Evolutionary conservation across 2,797 vertebrate species (phyloP).

Genomic region (Gymnopithys bicolor): DNA sequence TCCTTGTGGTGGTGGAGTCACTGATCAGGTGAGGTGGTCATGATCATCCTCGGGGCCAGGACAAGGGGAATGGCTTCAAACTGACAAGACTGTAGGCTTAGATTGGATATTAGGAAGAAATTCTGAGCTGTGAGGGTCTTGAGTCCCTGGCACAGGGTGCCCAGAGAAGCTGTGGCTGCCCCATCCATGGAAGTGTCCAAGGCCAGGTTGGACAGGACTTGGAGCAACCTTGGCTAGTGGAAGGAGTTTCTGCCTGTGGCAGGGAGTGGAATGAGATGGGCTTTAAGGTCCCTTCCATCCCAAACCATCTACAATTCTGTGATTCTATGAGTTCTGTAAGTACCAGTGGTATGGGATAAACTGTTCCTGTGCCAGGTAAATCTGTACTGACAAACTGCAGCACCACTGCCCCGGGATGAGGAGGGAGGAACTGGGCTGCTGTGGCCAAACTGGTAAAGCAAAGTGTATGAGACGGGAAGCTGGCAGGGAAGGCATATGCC

Average conservation of each 20-base stretch:
- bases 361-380: not conserved
- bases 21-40: not conserved
- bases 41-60: not conserved
- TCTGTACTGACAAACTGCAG: not conserved
- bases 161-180: not conserved
- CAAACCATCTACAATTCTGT: not conserved
- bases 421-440: not conserved
- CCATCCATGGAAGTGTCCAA: not conserved
- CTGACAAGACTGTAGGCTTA: not conserved
- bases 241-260: not conserved
- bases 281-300: not conserved
- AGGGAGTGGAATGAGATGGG: not conserved
- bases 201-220: fast-evolving
- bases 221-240: fast-evolving
- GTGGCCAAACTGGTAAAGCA: not conserved
- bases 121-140: fast-evolving
- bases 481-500: not conserved
- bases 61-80: not conserved
- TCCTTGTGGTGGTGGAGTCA: not conserved
- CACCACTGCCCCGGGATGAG: not conserved
- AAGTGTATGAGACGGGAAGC: not conserved
- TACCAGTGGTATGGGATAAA: not conserved
- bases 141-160: not conserved
- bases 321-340: not conserved
- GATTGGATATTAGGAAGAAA: not conserved